These are phyloP conservation scores for Chaetophractus vellerosus DNA, from an alignment of 2,797 vertebrate species.

Conservation along the genomic window DNA sequence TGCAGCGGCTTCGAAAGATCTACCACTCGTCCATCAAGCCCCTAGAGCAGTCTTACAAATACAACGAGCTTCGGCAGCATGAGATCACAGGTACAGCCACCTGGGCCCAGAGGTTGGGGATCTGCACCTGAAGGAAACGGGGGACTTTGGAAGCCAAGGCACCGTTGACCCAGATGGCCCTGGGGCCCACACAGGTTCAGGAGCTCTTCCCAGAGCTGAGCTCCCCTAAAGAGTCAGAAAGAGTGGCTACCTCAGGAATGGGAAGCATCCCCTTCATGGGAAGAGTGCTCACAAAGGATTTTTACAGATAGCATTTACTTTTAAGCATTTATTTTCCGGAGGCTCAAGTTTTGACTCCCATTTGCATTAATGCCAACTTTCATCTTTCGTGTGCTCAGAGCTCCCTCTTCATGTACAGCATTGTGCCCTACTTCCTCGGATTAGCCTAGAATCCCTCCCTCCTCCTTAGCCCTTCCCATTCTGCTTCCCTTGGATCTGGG, in stretches of 20 bases:
- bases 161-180: background rate
- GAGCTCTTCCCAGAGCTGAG: background rate
- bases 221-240: background rate
- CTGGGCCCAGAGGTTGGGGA: background rate
- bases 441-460: background rate
- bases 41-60: conserved; percentile 98
- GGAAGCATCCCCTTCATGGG: background rate
- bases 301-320: background rate
- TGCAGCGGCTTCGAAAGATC: conserved; percentile 96
- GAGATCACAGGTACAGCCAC: conserved; percentile 96
- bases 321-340: background rate
- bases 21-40: conserved; percentile 98
- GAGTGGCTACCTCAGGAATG: background rate
- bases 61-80: conserved; percentile 98
- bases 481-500: background rate
- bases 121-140: background rate
- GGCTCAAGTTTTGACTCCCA: background rate
- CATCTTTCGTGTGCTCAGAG: background rate
- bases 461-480: background rate
- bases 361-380: background rate
- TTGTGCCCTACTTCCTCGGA: background rate
- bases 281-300: background rate
- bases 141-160: background rate
- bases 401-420: background rate
- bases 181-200: too few species aligned